Conservation (phyloP, 2,113 vertebrate genomes). For the Syrrhaptes paradoxus region DNA sequence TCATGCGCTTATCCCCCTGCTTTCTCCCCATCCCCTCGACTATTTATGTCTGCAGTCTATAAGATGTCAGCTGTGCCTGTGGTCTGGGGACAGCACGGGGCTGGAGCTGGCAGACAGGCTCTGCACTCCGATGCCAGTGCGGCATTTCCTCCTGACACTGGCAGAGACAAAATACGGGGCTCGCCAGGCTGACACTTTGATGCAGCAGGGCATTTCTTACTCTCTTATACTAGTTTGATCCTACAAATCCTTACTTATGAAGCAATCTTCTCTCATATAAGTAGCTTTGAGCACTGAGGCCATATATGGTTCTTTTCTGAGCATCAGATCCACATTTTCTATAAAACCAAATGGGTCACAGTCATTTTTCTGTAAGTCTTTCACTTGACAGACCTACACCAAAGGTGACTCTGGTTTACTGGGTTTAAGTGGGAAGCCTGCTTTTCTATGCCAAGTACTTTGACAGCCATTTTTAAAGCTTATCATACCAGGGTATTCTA, state of each 20-base stretch:
- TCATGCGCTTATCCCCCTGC: not conserved
- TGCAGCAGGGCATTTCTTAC: not conserved
- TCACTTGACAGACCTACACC: not conserved
- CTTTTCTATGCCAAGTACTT: not conserved
- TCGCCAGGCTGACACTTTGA: rapidly evolving
- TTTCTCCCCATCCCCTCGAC: not conserved
- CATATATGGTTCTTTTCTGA: not conserved
- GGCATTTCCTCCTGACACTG: not conserved
- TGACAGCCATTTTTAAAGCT: not conserved
- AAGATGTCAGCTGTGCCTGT: not conserved
- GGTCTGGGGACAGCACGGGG: not conserved
- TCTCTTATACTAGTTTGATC: not conserved
- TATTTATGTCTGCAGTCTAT: not conserved
- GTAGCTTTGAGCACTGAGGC: slow-evolving; percentile 25
- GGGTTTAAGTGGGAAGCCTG: not conserved
- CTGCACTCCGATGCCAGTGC: not conserved
- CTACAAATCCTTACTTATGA: slow-evolving; percentile 22
- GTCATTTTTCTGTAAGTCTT: not conserved
- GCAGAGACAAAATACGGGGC: rapidly evolving
- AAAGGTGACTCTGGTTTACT: not conserved
- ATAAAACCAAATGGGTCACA: slow-evolving; percentile 5
- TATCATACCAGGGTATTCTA: not conserved
- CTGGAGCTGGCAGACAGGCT: not conserved
- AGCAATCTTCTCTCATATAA: slow-evolving; percentile 1
- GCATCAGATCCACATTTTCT: not conserved